phyloP scores from a whole-genome alignment of 2,888 invertebrate species.

The Eumacrocentrus americanus region DNA sequence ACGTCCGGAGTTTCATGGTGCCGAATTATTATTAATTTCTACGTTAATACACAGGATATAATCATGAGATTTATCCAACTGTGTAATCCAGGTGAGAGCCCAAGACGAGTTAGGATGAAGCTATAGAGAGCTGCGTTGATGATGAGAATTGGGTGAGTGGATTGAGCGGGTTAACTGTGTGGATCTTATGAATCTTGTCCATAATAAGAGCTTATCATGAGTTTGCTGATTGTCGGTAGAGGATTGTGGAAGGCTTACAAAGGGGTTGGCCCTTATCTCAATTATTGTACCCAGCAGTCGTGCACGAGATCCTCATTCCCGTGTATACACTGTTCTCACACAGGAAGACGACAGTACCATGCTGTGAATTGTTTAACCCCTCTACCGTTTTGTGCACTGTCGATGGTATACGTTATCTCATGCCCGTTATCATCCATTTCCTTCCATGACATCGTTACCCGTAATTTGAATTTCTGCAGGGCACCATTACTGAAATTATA shows the following conservation, averaged over 20 bases:
- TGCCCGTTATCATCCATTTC: conserved; percentile 40
- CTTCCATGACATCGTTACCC: conserved; percentile 44
- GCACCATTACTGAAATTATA: conserved; percentile 15
- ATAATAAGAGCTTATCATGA: conserved; percentile 34
- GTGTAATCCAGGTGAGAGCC: too few species aligned
- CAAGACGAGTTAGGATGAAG: too few species aligned
- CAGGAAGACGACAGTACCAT: conserved; percentile 7
- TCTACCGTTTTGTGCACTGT: conserved; percentile 25
- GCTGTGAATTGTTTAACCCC: conserved; percentile 15
- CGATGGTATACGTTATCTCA: conserved; percentile 39
- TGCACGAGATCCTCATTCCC: conserved; percentile 20
- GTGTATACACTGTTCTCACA: conserved; percentile 10
- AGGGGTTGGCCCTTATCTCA: conserved; percentile 41
- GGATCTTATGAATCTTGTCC: conserved; percentile 27
- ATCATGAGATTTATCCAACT: too few species aligned
- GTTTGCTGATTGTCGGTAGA: conserved; percentile 40
- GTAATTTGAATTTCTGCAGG: conserved; percentile 54
- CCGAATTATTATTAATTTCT: too few species aligned
- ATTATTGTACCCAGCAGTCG: conserved; percentile 39
- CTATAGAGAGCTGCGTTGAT: too few species aligned
- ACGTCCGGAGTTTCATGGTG: too few species aligned
- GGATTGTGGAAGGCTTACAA: conserved; percentile 39
- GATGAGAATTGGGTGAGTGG: conserved; percentile 9
- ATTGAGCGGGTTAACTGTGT: conserved; percentile 7
- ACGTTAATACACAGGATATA: too few species aligned